phyloP scores from a whole-genome alignment of 2,888 invertebrate genomes.

The Phyllotreta cruciferae region DNA sequence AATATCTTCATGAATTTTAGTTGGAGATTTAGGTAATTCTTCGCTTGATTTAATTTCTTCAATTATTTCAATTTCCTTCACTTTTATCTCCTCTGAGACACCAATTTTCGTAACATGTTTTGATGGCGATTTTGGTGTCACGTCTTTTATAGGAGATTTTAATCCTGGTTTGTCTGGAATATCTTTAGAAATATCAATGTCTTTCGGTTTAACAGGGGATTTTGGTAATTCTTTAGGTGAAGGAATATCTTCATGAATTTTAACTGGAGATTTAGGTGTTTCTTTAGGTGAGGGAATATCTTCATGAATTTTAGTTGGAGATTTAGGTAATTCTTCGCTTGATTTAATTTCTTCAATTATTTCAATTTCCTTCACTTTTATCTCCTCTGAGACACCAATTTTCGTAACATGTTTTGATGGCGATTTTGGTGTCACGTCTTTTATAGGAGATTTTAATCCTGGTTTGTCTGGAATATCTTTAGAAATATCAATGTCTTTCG shows the following conservation, averaged over 20 bases:
- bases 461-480: not conserved
- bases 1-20: not conserved
- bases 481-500: not conserved
- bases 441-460: not conserved
- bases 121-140: too few relatives aligned
- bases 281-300: not conserved
- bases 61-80: too few relatives aligned
- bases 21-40: not conserved
- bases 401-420: not conserved
- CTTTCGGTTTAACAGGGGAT: constrained; percentile 1
- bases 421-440: not conserved
- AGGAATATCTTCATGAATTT: not conserved
- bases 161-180: too few relatives aligned
- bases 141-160: too few relatives aligned
- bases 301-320: not conserved
- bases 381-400: too few relatives aligned
- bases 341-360: constrained; percentile 3
- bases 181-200: not conserved
- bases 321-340: not conserved
- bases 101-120: too few relatives aligned
- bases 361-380: too few relatives aligned
- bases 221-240: not conserved
- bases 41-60: not conserved
- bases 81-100: too few relatives aligned
- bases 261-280: constrained; percentile 9